These are phyloP conservation scores for Thomomys bottae DNA, from an alignment of 2,113 vertebrate species.

Conservation along the genomic window DNA sequence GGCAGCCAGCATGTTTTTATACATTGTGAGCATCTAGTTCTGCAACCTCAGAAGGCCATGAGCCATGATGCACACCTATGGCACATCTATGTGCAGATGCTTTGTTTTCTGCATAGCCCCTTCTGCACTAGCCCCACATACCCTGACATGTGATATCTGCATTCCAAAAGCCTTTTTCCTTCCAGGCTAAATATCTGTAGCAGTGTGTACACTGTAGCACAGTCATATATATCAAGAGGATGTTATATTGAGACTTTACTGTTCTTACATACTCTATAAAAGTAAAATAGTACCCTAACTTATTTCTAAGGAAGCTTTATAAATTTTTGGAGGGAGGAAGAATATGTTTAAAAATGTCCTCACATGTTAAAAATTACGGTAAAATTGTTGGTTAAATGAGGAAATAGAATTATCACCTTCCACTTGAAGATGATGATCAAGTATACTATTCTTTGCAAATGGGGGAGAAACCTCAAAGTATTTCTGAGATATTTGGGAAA, in stretches of 20 bases:
- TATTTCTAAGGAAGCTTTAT: not conserved
- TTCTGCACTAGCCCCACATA: not conserved
- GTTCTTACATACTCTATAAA: not conserved
- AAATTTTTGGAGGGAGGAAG: not conserved
- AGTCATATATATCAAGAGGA: not conserved
- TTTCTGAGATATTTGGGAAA: not conserved
- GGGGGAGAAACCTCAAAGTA: not conserved
- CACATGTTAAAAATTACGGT: not conserved
- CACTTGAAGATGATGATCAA: too few relatives aligned
- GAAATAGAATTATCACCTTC: too few relatives aligned
- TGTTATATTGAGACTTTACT: slow-evolving; percentile 6
- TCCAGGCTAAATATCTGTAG: not conserved
- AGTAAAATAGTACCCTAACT: not conserved
- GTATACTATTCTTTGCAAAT: slow-evolving; percentile 1
- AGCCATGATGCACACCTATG: not conserved
- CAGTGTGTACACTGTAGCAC: not conserved
- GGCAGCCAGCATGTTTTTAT: not conserved
- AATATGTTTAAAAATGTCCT: not conserved
- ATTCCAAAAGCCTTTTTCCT: not conserved
- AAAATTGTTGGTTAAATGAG: not conserved
- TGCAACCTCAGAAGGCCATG: not conserved
- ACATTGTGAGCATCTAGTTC: not conserved
- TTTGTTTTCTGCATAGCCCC: not conserved
- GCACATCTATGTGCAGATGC: not conserved
- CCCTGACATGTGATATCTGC: not conserved